These are phyloP conservation scores for Macropodus opercularis DNA, from an alignment of 2,797 vertebrate genomes.

Conservation along the genomic window DNA sequence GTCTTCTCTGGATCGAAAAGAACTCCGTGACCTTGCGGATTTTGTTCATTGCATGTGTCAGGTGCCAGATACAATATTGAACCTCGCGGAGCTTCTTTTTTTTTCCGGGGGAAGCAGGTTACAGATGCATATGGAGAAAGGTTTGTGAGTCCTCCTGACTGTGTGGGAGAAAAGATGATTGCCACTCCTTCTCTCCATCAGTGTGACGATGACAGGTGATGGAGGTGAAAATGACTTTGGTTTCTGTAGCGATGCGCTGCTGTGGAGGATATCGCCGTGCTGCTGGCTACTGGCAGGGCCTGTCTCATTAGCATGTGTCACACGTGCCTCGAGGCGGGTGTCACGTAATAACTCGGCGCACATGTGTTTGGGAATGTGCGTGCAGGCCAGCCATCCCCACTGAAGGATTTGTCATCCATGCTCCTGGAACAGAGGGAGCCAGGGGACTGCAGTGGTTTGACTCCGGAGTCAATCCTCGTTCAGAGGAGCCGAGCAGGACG, in stretches of 20 bases:
- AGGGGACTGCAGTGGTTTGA: constrained; percentile 61
- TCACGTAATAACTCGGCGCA: constrained; percentile 65
- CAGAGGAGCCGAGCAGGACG: constrained; percentile 42
- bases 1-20: constrained; percentile 45
- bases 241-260: constrained; percentile 72
- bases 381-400: constrained; percentile 22
- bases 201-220: constrained; percentile 77
- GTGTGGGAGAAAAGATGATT: constrained; percentile 76
- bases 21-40: constrained; percentile 67
- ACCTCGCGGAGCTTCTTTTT: constrained; percentile 24
- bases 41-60: constrained; percentile 57
- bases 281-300: constrained; percentile 69
- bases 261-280: constrained; percentile 64
- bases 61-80: constrained; percentile 59
- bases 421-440: constrained; percentile 53
- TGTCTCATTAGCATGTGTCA: constrained; percentile 82
- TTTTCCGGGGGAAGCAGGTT: constrained; percentile 18
- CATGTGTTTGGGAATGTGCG: constrained; percentile 50
- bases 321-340: constrained; percentile 69
- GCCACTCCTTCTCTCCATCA: constrained; percentile 77
- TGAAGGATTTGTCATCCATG: constrained; percentile 64
- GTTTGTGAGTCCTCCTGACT: constrained; percentile 60
- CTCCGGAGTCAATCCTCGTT: constrained; percentile 41
- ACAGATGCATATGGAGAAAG: constrained; percentile 37
- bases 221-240: constrained; percentile 82